Evolutionary conservation across 1,140 invertebrate species (phyloP).

Genomic region (Berghia stephanieae): DNA sequence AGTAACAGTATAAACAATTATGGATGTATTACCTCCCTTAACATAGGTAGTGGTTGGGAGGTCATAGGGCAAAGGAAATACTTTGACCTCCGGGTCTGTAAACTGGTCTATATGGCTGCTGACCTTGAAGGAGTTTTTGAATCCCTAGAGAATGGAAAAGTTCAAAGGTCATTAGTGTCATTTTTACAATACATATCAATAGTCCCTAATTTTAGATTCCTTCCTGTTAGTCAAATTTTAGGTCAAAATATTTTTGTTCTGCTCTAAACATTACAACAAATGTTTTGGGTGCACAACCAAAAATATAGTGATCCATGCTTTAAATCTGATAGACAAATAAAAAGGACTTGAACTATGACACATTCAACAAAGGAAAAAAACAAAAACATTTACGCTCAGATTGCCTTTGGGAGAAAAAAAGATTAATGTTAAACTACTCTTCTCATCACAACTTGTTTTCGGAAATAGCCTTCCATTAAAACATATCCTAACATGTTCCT

Average conservation of each 20-base stretch:
- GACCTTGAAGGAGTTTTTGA: slow-evolving; percentile 62
- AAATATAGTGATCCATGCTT: background rate
- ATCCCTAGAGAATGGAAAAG: slow-evolving; percentile 34
- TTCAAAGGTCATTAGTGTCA: background rate
- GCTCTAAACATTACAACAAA: background rate
- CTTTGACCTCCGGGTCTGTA: slow-evolving; percentile 48
- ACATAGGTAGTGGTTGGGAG: slow-evolving; percentile 77
- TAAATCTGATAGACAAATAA: background rate
- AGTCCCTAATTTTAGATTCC: background rate
- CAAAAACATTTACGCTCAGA: too few relatives aligned
- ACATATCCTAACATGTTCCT: too few relatives aligned
- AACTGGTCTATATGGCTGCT: slow-evolving; percentile 63
- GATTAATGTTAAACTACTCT: too few relatives aligned
- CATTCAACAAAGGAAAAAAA: too few relatives aligned
- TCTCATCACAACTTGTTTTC: too few relatives aligned
- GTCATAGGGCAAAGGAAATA: slow-evolving; percentile 82
- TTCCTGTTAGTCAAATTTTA: background rate
- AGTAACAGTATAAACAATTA: background rate
- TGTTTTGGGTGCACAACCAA: background rate
- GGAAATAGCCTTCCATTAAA: too few relatives aligned
- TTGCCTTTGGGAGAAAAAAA: too few relatives aligned
- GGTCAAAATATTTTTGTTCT: background rate
- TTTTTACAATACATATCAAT: background rate
- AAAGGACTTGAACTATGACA: too few relatives aligned
- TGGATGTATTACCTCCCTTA: slow-evolving; percentile 67